Conservation (phyloP, 1,140 invertebrate genomes). For the Papilio dardanus region DNA sequence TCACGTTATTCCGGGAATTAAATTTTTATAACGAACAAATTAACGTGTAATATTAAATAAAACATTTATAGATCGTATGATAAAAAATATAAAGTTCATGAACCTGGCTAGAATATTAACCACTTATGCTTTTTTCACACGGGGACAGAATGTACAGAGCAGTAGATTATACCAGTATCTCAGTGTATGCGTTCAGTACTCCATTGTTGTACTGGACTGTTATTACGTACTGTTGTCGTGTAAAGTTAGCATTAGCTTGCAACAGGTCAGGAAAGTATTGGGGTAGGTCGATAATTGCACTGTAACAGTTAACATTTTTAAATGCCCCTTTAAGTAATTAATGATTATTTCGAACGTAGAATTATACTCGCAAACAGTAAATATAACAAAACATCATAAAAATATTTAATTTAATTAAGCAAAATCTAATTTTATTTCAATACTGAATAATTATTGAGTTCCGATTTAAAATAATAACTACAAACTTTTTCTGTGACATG, state of each 20-base stretch:
- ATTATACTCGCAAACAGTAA: not conserved
- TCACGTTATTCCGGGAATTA: conserved; percentile 20
- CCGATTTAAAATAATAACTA: too few relatives aligned
- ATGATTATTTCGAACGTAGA: not conserved
- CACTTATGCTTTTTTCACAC: not conserved
- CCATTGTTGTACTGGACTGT: not conserved
- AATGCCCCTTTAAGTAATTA: not conserved
- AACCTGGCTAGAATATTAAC: not conserved
- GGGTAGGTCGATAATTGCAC: conserved; percentile 29
- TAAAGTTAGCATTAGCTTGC: not conserved
- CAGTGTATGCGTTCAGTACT: not conserved
- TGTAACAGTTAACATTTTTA: conserved; percentile 12
- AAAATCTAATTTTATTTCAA: too few relatives aligned
- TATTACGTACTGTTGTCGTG: not conserved
- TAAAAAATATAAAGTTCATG: conserved; percentile 27
- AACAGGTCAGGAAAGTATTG: conserved; percentile 24
- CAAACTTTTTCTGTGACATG: too few relatives aligned
- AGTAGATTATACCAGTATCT: not conserved
- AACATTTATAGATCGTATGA: conserved; percentile 21
- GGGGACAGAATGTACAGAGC: not conserved
- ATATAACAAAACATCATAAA: too few relatives aligned
- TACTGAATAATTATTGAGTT: too few relatives aligned
- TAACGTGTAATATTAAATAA: conserved; percentile 17
- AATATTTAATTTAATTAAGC: too few relatives aligned
- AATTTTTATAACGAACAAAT: conserved; percentile 27